phyloP scores from a whole-genome alignment of 2,113 vertebrate species.

The Nettapus auritus region DNA sequence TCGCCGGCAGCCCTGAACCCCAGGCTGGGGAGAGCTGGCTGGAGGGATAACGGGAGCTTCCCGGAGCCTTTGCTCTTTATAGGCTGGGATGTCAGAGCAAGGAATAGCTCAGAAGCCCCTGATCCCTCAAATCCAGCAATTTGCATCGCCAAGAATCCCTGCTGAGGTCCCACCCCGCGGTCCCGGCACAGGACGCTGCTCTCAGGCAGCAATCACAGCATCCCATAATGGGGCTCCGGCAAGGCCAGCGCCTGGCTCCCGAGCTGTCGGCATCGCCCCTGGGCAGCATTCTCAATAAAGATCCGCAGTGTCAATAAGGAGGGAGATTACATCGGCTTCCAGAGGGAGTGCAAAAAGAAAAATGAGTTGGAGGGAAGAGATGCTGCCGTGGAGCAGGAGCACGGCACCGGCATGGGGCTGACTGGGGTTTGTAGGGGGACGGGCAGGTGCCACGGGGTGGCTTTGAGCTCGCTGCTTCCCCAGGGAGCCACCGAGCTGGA shows the following conservation, averaged over 20 bases:
- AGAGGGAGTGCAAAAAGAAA: neutral
- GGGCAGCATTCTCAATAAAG: neutral
- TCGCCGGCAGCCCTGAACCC: neutral
- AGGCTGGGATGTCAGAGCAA: neutral
- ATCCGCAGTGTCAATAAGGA: neutral
- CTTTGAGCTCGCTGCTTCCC: neutral
- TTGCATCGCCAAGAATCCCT: neutral
- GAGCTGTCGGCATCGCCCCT: neutral
- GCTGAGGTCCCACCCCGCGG: fast-evolving
- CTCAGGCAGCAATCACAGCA: neutral
- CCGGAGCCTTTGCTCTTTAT: neutral
- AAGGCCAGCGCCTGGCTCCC: neutral
- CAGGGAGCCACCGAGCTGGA: fast-evolving
- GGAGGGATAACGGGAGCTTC: neutral
- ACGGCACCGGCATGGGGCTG: neutral
- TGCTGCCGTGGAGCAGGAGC: neutral
- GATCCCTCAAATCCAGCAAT: neutral
- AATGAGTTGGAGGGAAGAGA: neutral
- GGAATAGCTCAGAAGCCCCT: neutral
- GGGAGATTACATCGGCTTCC: neutral
- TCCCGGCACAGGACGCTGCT: neutral
- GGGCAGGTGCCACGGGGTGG: neutral
- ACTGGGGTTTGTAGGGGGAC: neutral
- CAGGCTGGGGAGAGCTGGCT: neutral
- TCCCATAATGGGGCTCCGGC: neutral